Base-by-base conservation (phyloP, 2,113 vertebrate genomes). In the Archilochus colubris region DNA sequence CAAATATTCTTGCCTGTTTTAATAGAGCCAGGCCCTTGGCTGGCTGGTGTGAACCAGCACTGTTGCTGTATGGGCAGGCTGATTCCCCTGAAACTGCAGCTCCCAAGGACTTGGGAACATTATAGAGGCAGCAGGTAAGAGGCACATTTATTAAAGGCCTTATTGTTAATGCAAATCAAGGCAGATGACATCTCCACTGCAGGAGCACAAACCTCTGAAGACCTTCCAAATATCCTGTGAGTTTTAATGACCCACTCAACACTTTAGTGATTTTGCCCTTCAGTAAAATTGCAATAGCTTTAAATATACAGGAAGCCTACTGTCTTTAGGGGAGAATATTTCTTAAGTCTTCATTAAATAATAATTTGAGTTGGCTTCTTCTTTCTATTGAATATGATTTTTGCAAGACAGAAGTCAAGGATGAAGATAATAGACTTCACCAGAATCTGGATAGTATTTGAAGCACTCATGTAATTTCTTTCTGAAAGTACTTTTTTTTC, bases 171-270 rank as follows among this genome's bases (percentile, higher is more conserved):
- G 72, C 40, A 74, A 72, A 85, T 33, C 28, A 72, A 85, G 68
- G 90, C 90, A 94, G 84, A 83, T 78, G 67, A 81, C 53, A 82
- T 74, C 88, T 86, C 66, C 62, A 31, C 80, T 64, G 46, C 80
- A 69, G 88, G 54, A 86, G 54, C 50, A 24, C 51, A 82, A 66
- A 62, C 53, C 75, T 82, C 81, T 30, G 30, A 88, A 57, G 66
- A 92, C 44, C 44, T 72, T 59, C 76, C 54, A 68, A 91, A 81
- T 48, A 85, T 86, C 77, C 85, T 89, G 69, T 1, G 10, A 80
- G 54, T 55, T 87, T 81, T 93, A 91, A 80, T 66, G 66, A 80
- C 69, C 85, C 38, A 40, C 77, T 75, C 86, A 70, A 33, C 46
- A 50, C 44, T 64, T 80, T 55, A 83, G 79, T 69, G 63, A 55